Conservation (phyloP, 2,888 invertebrate species). For the Caenorhabditis imperialis region DNA sequence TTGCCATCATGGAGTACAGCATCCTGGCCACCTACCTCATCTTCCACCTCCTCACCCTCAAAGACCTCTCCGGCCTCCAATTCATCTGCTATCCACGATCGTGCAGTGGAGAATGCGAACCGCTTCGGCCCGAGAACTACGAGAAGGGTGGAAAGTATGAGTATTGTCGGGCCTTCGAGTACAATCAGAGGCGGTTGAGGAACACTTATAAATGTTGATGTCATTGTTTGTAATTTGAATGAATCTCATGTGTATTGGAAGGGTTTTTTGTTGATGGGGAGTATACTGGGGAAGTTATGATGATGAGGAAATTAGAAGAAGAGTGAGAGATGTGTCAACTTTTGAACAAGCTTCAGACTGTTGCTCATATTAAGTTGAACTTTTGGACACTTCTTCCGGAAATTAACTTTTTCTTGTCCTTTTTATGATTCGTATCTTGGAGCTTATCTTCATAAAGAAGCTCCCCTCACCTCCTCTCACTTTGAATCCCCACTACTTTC, state of each 20-base stretch:
- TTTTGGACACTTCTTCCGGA: too few species aligned
- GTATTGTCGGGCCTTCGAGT: conserved; percentile 62
- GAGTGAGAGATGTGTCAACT: too few species aligned
- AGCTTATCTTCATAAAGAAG: too few species aligned
- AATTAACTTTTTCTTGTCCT: too few species aligned
- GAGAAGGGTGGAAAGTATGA: conserved; percentile 59
- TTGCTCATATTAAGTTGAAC: too few species aligned
- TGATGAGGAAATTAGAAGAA: too few species aligned
- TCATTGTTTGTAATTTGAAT: conserved; percentile 17
- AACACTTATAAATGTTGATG: conserved; percentile 20
- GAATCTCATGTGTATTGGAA: conserved; percentile 33
- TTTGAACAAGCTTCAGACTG: too few species aligned
- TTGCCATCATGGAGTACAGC: conserved; percentile 73
- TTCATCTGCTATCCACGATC: conserved; percentile 72
- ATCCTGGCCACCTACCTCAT: conserved; percentile 62
- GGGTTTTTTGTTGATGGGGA: too few species aligned
- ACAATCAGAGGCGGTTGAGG: conserved; percentile 49
- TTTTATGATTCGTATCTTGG: too few species aligned
- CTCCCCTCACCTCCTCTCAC: too few species aligned
- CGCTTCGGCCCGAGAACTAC: conserved; percentile 70
- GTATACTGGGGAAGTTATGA: too few species aligned
- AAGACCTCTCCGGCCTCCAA: conserved; percentile 66
- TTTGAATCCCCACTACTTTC: too few species aligned
- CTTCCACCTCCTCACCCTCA: conserved; percentile 65
- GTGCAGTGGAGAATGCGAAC: conserved; percentile 74